Evolutionary conservation across 2,888 invertebrate genomes (phyloP), one percentile per base, ranked within the genome.

Genomic region (Limenitis camilla): DNA sequence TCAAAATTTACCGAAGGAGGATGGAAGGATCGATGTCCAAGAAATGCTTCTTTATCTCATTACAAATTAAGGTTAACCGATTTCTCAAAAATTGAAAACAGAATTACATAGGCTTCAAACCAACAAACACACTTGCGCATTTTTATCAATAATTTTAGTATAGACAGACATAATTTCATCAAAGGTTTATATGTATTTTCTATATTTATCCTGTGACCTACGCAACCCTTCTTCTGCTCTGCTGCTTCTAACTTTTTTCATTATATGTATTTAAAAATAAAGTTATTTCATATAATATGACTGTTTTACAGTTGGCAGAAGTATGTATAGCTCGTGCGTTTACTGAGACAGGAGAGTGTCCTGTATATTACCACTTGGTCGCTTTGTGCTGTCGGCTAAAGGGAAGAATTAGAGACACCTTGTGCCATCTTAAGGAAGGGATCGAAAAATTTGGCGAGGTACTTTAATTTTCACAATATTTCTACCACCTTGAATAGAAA

Each of bases 361-460:
- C 82, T 0, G 67, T 67, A 0, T 81, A 82, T 52, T 76, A 64
- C 59, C 85, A 86, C 58, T 56, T 81, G 28, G 59, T 85, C 1
- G 76, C 77, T 0, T 63, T 87, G 4, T 76, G 81, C 62, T 81
- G 74, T 52, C 75, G 81, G 0, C 64, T 86, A 7, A 70, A 69
- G 5, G 81, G 78, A 4, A 67, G 76, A n/a, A 44, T 66, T 5
- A 59, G 70, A 1, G 71, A 74, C 4, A 78, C 86, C 0, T 58
- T 84, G 8, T 86, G 86, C 49, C 79, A 79, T 48, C 42, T 78
- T 3, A 59, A 65, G 8, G 52, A 54, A 8, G 85, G 70, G 11
- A 64, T 79, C 7, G 53, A 69, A 5, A 78, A 73, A 50, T 83
- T 68, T 60, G 82, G 82, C n/a, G 78, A 81, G 63, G 86, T 83